Evolutionary conservation across 2,888 invertebrate genomes (phyloP), one percentile per base, ranked within the genome.

Genomic region (Drosophila koepferae): DNA sequence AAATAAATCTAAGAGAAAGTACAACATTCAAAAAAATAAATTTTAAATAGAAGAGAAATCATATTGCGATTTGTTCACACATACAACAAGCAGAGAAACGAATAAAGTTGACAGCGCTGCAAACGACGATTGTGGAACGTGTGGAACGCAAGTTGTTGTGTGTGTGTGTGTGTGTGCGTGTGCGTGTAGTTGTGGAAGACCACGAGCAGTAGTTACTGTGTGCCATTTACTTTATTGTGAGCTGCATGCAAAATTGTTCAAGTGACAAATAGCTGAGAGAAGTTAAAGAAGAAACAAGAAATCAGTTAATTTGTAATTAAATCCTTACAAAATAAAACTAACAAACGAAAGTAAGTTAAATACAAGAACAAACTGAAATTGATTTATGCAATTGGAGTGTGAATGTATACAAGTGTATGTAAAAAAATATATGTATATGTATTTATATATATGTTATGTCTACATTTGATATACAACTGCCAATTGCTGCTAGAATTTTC

Each of bases 91-190:
- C 12, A 51, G 2, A 10, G 34, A 12, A 18, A 28, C 38, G 23
- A 40, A 12, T 41, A 2, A 23, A 61, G 68, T 74, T 75, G 76
- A 49, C 73, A 69, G 36, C 36, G 31, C 68, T 16, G 14, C n/a
- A 9, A 14, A 31, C 40, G 36, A 28, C 40, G n/a, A 7, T 23
- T 53, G 70, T 69, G 51, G 69, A 56, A 38, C 68, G 55, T 43
- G 69, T 56, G 41, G 67, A 58, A 69, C 43, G 40, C 12, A 34
- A 51, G 7, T 7, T 54, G 18, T 8, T 2, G 12, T 20, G 38
- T 48, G 16, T 48, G 68, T 49, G 31, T 28, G 40, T 41, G 14
- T 55, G 68, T 55, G 36, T 46, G 40, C 41, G 12, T 49, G 69
- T 56, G 20, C 28, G 34, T 49, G n/a, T 48, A 28, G 43, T 14